Evolutionary conservation across 2,113 vertebrate genomes (phyloP).

Genomic region (Chloropsis hardwickii): DNA sequence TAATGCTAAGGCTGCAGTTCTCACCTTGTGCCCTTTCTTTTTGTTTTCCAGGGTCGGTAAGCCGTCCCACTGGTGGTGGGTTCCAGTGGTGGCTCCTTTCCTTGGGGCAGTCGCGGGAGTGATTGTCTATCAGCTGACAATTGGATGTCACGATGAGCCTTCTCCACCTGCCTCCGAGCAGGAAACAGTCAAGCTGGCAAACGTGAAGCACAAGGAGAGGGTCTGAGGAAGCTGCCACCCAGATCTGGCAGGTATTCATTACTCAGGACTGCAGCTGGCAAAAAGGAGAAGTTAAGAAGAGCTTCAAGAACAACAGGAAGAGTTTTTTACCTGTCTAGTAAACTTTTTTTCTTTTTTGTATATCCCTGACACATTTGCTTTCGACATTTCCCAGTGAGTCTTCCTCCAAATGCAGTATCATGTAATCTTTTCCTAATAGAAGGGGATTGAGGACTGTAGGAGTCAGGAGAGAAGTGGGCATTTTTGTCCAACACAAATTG

Average conservation of each 20-base stretch:
- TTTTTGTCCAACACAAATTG: not conserved
- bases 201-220: conserved; percentile 77
- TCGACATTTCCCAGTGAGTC: not conserved
- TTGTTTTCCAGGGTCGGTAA: conserved; percentile 63
- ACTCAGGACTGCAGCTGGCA: conserved; percentile 38
- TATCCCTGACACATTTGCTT: conserved; percentile 14
- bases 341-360: not conserved
- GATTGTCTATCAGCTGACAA: conserved; percentile 89
- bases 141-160: conserved; percentile 87
- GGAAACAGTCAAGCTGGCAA: conserved; percentile 82
- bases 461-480: not conserved
- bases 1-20: not conserved
- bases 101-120: conserved; percentile 84
- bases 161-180: conserved; percentile 70
- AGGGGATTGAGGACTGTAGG: not conserved
- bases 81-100: conserved; percentile 88
- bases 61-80: conserved; percentile 87
- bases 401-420: not conserved
- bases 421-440: not conserved
- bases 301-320: conserved; percentile 28
- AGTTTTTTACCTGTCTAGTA: not conserved
- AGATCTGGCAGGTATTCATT: not conserved
- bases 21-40: not conserved
- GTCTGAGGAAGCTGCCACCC: conserved; percentile 54
- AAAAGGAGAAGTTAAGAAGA: not conserved